These are phyloP conservation scores for Pedetes capensis DNA, from an alignment of 2,113 vertebrate genomes.

Conservation along the genomic window DNA sequence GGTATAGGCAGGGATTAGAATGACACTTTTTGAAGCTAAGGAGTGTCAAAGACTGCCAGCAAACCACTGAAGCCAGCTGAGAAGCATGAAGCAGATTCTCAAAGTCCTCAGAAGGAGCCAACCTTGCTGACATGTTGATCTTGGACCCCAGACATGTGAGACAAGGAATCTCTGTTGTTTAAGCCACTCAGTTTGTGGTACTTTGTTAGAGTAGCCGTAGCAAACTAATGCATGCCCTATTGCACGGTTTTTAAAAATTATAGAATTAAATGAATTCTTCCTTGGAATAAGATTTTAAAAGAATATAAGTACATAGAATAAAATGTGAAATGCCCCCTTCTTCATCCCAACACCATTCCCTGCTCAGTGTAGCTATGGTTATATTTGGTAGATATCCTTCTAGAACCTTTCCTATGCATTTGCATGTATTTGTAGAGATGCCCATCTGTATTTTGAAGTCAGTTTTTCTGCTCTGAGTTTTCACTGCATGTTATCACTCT, in stretches of 20 bases:
- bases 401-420: not conserved
- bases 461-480: conserved; percentile 22
- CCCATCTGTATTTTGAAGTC: not conserved
- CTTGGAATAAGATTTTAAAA: not conserved
- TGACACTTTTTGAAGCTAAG: not conserved
- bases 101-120: not conserved
- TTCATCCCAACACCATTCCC: not conserved
- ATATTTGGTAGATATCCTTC: not conserved
- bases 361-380: not conserved
- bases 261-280: not conserved
- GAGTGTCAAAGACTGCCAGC: not conserved
- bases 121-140: not conserved
- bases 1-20: not conserved
- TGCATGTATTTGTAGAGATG: not conserved
- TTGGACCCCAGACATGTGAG: not conserved
- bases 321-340: not conserved
- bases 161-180: not conserved
- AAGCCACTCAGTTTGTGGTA: not conserved
- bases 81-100: not conserved
- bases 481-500: not conserved
- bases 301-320: not conserved
- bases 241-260: not conserved
- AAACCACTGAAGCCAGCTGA: not conserved
- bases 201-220: not conserved
- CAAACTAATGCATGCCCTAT: not conserved